phyloP scores from a whole-genome alignment of 2,888 invertebrate genomes.

The Neria commutata region DNA sequence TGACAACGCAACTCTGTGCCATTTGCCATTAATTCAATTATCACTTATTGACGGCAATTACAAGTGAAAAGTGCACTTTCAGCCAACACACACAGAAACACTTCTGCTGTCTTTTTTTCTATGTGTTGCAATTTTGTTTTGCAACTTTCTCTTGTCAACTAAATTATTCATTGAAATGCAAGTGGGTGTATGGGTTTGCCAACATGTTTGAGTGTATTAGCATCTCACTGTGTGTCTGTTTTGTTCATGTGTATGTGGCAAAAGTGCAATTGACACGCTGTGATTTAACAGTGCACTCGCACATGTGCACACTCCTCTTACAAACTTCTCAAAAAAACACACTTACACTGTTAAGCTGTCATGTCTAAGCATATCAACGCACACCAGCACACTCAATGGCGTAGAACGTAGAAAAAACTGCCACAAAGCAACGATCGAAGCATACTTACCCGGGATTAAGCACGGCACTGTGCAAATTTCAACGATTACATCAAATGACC shows the following conservation, averaged over 20 bases:
- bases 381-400: slow-evolving; percentile 25
- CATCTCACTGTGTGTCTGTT: slow-evolving; percentile 12
- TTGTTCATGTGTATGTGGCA: slow-evolving; percentile 9
- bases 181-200: too few species aligned
- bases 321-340: slow-evolving; percentile 22
- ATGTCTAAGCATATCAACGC: slow-evolving; percentile 24
- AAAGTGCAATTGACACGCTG: slow-evolving; percentile 47
- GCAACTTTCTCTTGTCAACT: not conserved
- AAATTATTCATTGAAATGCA: slow-evolving; percentile 33
- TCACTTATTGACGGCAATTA: slow-evolving; percentile 54
- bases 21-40: slow-evolving; percentile 53
- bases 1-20: slow-evolving; percentile 42
- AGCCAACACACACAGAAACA: too few species aligned
- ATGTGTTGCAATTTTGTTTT: too few species aligned
- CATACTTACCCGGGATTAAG: too few species aligned
- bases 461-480: too few species aligned
- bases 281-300: slow-evolving; percentile 41
- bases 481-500: too few species aligned
- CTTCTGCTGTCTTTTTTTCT: too few species aligned
- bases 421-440: too few species aligned
- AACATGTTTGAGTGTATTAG: too few species aligned
- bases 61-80: not conserved
- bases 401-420: too few species aligned
- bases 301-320: slow-evolving; percentile 28
- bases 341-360: slow-evolving; percentile 24